A percentile compares a stretch with the other conserved stretches of the same genome.
Conservation (phyloP, 2,113 vertebrate species). For the Lasiurus cinereus region DNA sequence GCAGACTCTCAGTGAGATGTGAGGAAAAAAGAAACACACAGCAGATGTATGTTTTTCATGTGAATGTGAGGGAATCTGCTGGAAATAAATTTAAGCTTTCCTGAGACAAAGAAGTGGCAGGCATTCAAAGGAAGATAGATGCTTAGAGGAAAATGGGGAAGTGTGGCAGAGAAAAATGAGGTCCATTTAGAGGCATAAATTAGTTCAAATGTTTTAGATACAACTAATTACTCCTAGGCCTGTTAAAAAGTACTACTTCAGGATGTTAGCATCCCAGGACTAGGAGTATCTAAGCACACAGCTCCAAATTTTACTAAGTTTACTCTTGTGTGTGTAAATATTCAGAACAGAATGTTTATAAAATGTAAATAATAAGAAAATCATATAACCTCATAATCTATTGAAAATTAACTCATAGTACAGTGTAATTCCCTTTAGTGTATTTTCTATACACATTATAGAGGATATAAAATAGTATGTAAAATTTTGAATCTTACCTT, state of each 20-base stretch:
- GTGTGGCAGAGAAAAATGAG: slow-evolving; percentile 57
- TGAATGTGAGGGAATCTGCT: slow-evolving; percentile 71
- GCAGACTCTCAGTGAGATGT: slow-evolving; percentile 52
- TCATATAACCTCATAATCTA: background rate
- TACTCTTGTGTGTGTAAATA: background rate
- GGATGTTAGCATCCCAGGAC: background rate
- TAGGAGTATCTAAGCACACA: background rate
- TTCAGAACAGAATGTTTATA: background rate
- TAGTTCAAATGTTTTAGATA: slow-evolving; percentile 48
- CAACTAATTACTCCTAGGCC: slow-evolving; percentile 51
- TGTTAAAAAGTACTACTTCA: background rate
- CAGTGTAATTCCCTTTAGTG: background rate
- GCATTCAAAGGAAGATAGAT: slow-evolving; percentile 73
- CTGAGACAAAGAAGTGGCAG: slow-evolving; percentile 76
- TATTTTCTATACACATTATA: background rate
- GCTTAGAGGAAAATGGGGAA: slow-evolving; percentile 59
- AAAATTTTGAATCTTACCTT: background rate
- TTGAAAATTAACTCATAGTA: background rate
- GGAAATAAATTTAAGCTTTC: slow-evolving; percentile 72
- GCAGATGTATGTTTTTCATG: slow-evolving; percentile 79
- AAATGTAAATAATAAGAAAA: slow-evolving; percentile 35
- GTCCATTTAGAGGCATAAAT: slow-evolving; percentile 68
- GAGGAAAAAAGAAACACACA: slow-evolving; percentile 8
- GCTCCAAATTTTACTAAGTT: background rate
- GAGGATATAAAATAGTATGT: background rate